Percentiles rank a stretch among this genome's conserved stretches.
Conservation (phyloP, 2,113 vertebrate genomes). For the Natator depressus region DNA sequence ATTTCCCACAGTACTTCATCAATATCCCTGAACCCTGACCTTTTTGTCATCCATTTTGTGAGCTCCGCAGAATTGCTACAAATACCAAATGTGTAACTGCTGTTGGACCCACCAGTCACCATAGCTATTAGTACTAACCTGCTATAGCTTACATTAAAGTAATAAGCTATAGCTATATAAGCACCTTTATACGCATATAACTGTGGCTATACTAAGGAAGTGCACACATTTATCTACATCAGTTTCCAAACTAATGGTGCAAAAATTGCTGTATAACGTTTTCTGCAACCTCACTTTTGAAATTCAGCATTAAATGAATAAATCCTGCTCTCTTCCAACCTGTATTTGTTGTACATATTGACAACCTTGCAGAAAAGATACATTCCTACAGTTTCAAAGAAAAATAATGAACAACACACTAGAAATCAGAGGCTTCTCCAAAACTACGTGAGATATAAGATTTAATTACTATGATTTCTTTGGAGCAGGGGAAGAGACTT, state of each 20-base stretch:
- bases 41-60: not conserved
- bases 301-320: not conserved
- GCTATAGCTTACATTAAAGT: no score
- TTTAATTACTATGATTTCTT: not conserved
- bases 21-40: not conserved
- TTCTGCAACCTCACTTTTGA: not conserved
- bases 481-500: not conserved
- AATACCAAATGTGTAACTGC: not conserved
- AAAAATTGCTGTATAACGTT: not conserved
- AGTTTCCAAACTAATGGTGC: accelerated
- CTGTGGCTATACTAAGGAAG: accelerated
- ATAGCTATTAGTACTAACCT: not conserved
- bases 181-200: accelerated
- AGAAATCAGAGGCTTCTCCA: not conserved
- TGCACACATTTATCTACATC: no score
- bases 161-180: accelerated
- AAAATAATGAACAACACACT: not conserved
- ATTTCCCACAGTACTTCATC: not conserved
- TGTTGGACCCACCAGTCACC: not conserved
- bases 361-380: not conserved
- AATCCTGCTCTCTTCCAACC: accelerated
- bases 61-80: not conserved
- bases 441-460: not conserved
- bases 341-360: accelerated
- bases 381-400: accelerated